Evolutionary conservation across 2,888 invertebrate genomes (phyloP), one percentile per base, ranked within the genome.

Genomic region (Cataglyphis albicans): DNA sequence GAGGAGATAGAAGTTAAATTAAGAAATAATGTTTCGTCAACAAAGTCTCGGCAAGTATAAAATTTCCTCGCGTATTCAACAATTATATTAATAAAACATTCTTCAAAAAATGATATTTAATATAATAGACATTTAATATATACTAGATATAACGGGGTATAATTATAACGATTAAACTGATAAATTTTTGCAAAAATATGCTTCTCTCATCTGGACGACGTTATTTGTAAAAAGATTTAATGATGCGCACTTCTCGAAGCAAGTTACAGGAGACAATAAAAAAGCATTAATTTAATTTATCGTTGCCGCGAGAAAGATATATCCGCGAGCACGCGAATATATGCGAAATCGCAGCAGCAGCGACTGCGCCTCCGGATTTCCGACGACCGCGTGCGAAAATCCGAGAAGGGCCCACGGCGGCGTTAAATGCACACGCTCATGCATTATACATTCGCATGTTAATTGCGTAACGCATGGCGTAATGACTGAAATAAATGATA

Each of bases 401-500:
- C 52, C 64, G 29, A 76, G 44, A 73, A 73, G 41, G 29, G 25
- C 44, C 61, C 29, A 48, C 61, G 61, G n/a, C 32, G 21, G 63
- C 35, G 44, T 15, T 35, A 18, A 74, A 74, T 48, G 74, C 59
- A n/a, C 65, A 44, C 65, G 25, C 29, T 59, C 59, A 61, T 78
- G 44, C 57, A 78, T 78, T 68, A 68, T 78, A 78, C 68, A 78
- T 78, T n/a, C 21, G 59, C 21, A 59, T 59, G 32, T 68, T 78
- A 68, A 68, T 78, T 78, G 78, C 59, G 59, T 59, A 78, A 78
- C 25, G 10, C 59, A 18, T 48, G 57, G 15, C 32, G 21, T 78
- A 68, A 78, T 68, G 57, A 78, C 67, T 57, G 57, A 67, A 78
- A 59, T 68, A 59, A 65, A 76, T 64, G 75, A 64, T 75, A 75